Percentiles rank a stretch among this genome's conserved stretches.
Evolutionary conservation across 2,888 invertebrate species (phyloP).

Genomic region (Sepiola atlantica): DNA sequence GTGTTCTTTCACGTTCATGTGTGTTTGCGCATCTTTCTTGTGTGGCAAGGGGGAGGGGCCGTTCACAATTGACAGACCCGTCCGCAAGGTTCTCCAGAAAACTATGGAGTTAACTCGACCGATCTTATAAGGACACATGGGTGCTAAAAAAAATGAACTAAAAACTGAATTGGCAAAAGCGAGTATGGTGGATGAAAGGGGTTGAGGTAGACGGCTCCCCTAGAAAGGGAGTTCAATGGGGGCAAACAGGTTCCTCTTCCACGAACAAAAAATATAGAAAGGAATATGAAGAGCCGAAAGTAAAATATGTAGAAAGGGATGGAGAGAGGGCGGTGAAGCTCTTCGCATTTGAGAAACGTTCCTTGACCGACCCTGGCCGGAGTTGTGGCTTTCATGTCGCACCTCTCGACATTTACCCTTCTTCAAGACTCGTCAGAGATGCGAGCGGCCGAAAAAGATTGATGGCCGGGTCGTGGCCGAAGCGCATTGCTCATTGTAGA

Average conservation of each 20-base stretch:
- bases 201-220: too few relatives aligned
- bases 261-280: too few relatives aligned
- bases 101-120: background rate
- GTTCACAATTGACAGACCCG: background rate
- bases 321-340: background rate
- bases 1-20: background rate
- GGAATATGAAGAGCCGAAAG: too few relatives aligned
- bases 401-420: background rate
- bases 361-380: conserved; percentile 17
- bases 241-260: too few relatives aligned
- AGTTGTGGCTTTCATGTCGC: background rate
- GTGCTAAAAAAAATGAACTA: background rate
- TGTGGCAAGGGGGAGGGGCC: background rate
- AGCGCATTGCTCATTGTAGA: background rate
- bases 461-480: background rate
- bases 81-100: background rate
- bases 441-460: background rate
- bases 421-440: background rate
- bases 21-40: background rate
- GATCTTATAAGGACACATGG: background rate
- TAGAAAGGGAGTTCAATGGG: too few relatives aligned
- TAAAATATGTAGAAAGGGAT: too few relatives aligned
- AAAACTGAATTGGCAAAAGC: background rate
- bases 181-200: background rate
- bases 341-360: background rate